Evolutionary conservation across 2,797 vertebrate species (phyloP), one percentile per base, ranked within the genome.

Genomic region (Etheostoma nigrum): DNA sequence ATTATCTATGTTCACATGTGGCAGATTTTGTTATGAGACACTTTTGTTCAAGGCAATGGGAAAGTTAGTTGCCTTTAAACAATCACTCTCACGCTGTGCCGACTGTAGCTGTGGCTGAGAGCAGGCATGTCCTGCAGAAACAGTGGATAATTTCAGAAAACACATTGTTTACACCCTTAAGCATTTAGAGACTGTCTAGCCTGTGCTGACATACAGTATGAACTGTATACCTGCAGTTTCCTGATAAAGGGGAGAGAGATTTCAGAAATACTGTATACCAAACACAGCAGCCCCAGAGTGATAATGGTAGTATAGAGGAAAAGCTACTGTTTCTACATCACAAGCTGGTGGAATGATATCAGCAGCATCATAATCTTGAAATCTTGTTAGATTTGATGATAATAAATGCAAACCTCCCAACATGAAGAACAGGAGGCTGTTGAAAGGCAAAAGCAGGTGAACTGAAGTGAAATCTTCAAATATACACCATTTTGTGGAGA

Each of bases 331-430:
- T 83, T 86, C 16, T 14, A 67, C 77, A 62, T 83, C 61, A 75
- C 66, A 71, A 86, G 79, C 83, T 81, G 73, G 42, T 75, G 78
- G 52, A 55, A 48, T 76, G 66, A 86, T 82, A 88, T 69, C 75
- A 87, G 79, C 62, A 15, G n/a, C 64, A 54, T 76, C 64, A 69
- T 89, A 85, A 93, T 94, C 83, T 80, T 68, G 53, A 83, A 62
- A 69, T 79, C 63, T 73, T 78, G 57, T 92, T 93, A 91, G 91
- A 93, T 91, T 88, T 86, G 69, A 83, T 91, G 75, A 94, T 93
- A 92, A 92, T 92, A 93, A 91, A 90, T 83, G 79, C 52, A 90
- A 93, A 90, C 84, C 82, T 60, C 16, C 4, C 8, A 5, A 27
- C 25, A 64, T 70, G 51, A 76, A 67, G 0, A 53, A 52, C 10